These are phyloP conservation scores for Quadroppia sp. DNA, from an alignment of 2,888 invertebrate genomes.

Conservation along the genomic window DNA sequence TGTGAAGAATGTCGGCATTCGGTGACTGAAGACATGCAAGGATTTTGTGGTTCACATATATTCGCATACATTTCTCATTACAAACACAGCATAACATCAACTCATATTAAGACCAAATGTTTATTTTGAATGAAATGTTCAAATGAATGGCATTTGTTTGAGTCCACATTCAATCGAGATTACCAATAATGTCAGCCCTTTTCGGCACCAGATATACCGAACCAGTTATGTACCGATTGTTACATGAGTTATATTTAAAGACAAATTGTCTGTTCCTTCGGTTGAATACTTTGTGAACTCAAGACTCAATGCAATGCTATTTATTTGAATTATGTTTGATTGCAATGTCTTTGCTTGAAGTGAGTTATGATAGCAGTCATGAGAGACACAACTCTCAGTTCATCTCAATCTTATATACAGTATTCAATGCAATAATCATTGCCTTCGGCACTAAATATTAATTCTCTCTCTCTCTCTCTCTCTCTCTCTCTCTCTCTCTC, in stretches of 20 bases:
- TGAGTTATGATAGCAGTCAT: constrained; percentile 22
- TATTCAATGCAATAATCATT: constrained; percentile 29
- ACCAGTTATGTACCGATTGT: background rate
- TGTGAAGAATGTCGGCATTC: constrained; percentile 31
- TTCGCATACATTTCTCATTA: constrained; percentile 1
- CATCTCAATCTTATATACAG: constrained; percentile 28
- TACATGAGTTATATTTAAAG: constrained; percentile 1
- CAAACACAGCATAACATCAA: constrained; percentile 13
- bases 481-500: constrained; percentile 33
- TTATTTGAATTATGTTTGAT: constrained; percentile 15
- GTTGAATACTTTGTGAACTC: background rate
- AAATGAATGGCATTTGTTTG: background rate
- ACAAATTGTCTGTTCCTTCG: background rate
- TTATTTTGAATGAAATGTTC: constrained; percentile 19
- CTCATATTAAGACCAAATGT: constrained; percentile 15
- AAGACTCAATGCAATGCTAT: constrained; percentile 9
- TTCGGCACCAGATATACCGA: constrained; percentile 13
- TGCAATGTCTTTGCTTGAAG: background rate
- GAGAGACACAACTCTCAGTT: background rate
- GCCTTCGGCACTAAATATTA: constrained; percentile 4
- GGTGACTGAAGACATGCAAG: background rate
- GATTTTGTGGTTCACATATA: constrained; percentile 27
- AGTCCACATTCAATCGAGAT: constrained; percentile 5
- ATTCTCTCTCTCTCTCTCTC: constrained; percentile 14
- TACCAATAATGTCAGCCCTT: background rate